These are phyloP conservation scores for Platerodrilus igneus DNA, from an alignment of 2,888 invertebrate species.

Conservation along the genomic window DNA sequence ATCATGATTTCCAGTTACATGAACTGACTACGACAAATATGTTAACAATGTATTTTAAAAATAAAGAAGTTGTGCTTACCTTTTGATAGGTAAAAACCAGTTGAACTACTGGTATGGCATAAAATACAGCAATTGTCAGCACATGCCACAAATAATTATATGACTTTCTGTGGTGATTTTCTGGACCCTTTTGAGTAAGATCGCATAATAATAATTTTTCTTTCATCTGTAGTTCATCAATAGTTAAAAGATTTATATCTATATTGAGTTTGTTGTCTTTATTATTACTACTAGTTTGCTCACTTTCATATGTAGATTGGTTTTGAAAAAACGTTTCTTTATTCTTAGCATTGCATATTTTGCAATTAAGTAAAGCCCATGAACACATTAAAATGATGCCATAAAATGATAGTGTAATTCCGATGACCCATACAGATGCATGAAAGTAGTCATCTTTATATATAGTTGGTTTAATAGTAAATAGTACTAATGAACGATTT, in stretches of 20 bases:
- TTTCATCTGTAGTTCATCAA: neutral
- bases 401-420: constrained; percentile 54
- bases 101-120: constrained; percentile 80
- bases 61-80: constrained; percentile 46
- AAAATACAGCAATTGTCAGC: constrained; percentile 75
- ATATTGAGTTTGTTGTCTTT: too few species aligned
- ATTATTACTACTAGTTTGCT: too few species aligned
- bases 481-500: constrained; percentile 44
- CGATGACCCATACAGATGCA: constrained; percentile 54
- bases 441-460: constrained; percentile 58
- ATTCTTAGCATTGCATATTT: too few species aligned
- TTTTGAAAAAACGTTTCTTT: too few species aligned
- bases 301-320: too few species aligned
- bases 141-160: constrained; percentile 70
- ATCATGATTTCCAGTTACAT: constrained; percentile 78
- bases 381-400: constrained; percentile 45
- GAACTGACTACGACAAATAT: constrained; percentile 56
- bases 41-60: too few species aligned
- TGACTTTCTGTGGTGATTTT: constrained; percentile 52
- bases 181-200: constrained; percentile 8
- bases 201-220: constrained; percentile 6
- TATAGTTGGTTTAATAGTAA: constrained; percentile 55
- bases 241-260: too few species aligned
- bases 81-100: constrained; percentile 74
- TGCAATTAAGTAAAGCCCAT: constrained; percentile 28